Evolutionary conservation across 2,113 vertebrate species (phyloP).

Genomic region (Nestor notabilis): DNA sequence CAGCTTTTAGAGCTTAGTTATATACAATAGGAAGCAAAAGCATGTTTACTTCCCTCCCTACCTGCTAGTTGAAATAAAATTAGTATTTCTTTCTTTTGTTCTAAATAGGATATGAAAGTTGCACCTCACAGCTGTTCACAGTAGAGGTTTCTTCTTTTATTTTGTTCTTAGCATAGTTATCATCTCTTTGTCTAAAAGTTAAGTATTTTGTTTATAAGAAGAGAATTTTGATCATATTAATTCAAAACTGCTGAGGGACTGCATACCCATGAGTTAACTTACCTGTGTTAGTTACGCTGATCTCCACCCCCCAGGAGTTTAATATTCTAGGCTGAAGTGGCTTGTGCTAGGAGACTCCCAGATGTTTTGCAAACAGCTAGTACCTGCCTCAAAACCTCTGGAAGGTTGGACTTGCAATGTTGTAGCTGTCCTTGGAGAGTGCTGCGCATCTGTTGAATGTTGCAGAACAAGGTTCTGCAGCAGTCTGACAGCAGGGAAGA

Average conservation of each 20-base stretch:
- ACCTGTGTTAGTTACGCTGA: neutral
- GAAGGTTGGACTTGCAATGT: neutral
- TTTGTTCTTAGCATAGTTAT: neutral
- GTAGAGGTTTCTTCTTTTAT: neutral
- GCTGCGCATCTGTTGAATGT: neutral
- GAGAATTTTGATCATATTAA: neutral
- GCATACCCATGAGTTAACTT: neutral
- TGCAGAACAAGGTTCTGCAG: neutral
- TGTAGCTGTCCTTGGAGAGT: neutral
- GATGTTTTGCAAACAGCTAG: neutral
- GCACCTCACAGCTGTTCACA: neutral
- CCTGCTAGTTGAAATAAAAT: neutral
- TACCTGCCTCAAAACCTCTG: neutral
- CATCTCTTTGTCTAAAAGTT: neutral
- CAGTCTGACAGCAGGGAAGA: neutral
- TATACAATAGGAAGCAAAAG: neutral
- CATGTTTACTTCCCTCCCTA: neutral
- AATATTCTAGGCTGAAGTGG: neutral
- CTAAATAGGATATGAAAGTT: neutral
- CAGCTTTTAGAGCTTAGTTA: neutral
- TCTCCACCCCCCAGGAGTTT: neutral
- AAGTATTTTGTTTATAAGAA: neutral
- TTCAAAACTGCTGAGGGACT: neutral
- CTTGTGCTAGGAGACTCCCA: neutral
- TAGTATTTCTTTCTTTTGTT: neutral